Evolutionary conservation across 2,797 vertebrate genomes (phyloP), one percentile per base, ranked within the genome.

Genomic region (Pseudopleuronectes americanus): DNA sequence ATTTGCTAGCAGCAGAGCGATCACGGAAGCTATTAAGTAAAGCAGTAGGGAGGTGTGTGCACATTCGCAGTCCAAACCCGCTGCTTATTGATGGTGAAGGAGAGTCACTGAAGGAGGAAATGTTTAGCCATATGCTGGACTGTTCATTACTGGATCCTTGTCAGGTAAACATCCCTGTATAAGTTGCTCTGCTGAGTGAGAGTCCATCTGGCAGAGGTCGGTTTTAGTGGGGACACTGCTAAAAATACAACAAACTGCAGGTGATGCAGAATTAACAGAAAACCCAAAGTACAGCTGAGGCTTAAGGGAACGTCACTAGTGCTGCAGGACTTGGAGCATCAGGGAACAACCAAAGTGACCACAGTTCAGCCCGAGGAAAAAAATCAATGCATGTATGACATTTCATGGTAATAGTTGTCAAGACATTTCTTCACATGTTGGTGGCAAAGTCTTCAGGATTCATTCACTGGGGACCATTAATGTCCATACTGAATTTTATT

Each of bases 1-100:
- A 91, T 90, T 90, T 89, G 71, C 77, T 65, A 48, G 83, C 85
- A 84, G 74, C 66, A 56, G 60, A 86, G 82, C 83, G 73, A 89
- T 89, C 81, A 84, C 62, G 53, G 60, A 86, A 71, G 71, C 88
- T 79, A 87, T 90, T 90, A 83, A 83, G 75, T 67, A 77, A 86
- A 83, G 84, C 90, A 65, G 80, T 79, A 79, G 87, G 83, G 75
- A 84, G 77, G 79, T 64, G 73, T 64, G 9, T 80, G 74, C 59
- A 78, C 86, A 86, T 86, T 83, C 64, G 64, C 68, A 79, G 55
- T 68, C 71, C 71, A 64, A 73, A 64, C 59, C 10, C 26, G 64
- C 53, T 69, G 72, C 76, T 76, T 49, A 16, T 22, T 57, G 66
- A 70, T 21, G 22, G 41, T 59, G 54, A 77, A 56, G 38, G 24